These are phyloP conservation scores for Trigoniulus corallinus DNA, from an alignment of 1,140 invertebrate genomes.

Conservation along the genomic window DNA sequence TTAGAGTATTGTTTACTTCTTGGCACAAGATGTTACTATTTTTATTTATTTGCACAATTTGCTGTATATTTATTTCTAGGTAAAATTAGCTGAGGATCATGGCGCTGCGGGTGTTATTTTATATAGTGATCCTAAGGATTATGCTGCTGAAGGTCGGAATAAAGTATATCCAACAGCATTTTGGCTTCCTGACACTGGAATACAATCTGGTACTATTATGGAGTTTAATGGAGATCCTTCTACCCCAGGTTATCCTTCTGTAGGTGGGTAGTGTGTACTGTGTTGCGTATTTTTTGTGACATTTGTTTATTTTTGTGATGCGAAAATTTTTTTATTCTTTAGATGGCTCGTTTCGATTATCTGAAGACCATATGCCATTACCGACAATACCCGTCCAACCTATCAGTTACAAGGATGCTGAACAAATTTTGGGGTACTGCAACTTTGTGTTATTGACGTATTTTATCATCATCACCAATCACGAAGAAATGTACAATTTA, in stretches of 20 bases:
- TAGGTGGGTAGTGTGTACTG: conserved; percentile 5
- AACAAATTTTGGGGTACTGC: conserved; percentile 4
- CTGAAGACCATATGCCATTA: conserved; percentile 12
- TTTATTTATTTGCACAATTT: not conserved
- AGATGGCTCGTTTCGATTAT: conserved; percentile 11
- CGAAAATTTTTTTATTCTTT: not conserved
- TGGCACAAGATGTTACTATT: not conserved
- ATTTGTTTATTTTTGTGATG: not conserved
- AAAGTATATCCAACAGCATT: conserved; percentile 5
- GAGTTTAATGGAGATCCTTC: conserved; percentile 8
- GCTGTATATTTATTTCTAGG: conserved; percentile 1
- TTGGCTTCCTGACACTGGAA: conserved; percentile 8
- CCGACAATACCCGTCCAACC: conserved; percentile 16
- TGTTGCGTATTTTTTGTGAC: not conserved
- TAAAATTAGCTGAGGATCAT: conserved; percentile 5
- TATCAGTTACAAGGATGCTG: conserved; percentile 17
- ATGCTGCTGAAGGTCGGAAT: not conserved
- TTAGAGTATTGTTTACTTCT: not conserved
- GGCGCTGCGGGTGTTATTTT: conserved; percentile 11
- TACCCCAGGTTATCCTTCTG: conserved; percentile 12
- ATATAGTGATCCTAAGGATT: conserved; percentile 8
- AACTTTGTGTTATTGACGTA: not conserved
- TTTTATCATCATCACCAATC: too few relatives aligned
- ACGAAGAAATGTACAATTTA: not conserved
- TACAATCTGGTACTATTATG: conserved; percentile 5